Percentiles rank a stretch among this genome's conserved stretches.
Conservation (phyloP, 2,888 invertebrate species). For the Papilio protenor region DNA sequence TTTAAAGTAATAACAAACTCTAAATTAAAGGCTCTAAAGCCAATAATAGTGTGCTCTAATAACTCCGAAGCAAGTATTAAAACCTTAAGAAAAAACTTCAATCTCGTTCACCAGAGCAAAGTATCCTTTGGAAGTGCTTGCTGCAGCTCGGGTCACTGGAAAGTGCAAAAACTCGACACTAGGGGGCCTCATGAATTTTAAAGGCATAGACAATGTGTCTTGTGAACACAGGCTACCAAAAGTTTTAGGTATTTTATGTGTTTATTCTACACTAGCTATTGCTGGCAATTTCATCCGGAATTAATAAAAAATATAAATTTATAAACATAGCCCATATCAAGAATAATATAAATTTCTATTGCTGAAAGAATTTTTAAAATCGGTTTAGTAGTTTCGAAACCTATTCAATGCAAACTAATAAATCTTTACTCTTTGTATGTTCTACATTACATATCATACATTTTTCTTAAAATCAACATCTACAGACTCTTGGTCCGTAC, state of each 20-base stretch:
- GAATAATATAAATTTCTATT: too few species aligned
- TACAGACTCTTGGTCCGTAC: too few species aligned
- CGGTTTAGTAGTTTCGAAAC: too few species aligned
- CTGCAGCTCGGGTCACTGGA: conserved; percentile 29
- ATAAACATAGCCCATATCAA: too few species aligned
- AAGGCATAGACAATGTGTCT: conserved; percentile 41
- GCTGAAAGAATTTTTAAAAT: too few species aligned
- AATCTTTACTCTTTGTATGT: too few species aligned
- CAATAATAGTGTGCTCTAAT: background rate
- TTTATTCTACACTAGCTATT: conserved; percentile 19
- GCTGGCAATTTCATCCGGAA: background rate
- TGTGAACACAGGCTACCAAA: background rate
- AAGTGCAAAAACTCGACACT: conserved; percentile 36
- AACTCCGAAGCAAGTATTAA: background rate
- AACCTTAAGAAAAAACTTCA: conserved; percentile 19
- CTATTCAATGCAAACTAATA: too few species aligned
- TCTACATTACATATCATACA: too few species aligned
- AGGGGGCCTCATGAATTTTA: conserved; percentile 47
- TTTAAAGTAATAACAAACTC: background rate
- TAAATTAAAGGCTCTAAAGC: background rate
- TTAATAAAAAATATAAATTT: too few species aligned
- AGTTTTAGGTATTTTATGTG: conserved; percentile 23
- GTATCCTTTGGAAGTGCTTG: conserved; percentile 16
- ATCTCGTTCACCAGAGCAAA: conserved; percentile 17
- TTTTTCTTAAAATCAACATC: too few species aligned